A percentile compares a stretch with the other conserved stretches of the same genome.
Conservation (phyloP, 2,888 invertebrate species). For the Malachius bipustulatus region DNA sequence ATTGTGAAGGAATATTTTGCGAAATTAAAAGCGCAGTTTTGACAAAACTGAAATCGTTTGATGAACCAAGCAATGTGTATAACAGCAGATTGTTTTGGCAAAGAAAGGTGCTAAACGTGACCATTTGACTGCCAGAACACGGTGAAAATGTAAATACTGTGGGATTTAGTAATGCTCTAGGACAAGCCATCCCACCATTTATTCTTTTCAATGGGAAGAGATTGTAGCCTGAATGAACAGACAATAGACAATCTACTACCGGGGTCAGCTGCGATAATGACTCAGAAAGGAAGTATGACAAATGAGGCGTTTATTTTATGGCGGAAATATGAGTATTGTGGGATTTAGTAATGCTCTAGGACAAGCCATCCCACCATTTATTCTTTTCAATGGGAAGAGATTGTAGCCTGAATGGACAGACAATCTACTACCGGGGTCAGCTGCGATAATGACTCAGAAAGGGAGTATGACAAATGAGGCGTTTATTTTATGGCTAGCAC, state of each 20-base stretch:
- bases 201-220: constrained; percentile 17
- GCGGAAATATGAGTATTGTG: too few species aligned
- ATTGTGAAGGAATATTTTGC: constrained; percentile 23
- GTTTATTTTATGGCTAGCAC: too few species aligned
- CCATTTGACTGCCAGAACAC: constrained; percentile 22
- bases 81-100: constrained; percentile 17
- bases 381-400: too few species aligned
- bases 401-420: constrained; percentile 16
- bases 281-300: too few species aligned
- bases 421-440: constrained; percentile 14
- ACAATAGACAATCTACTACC: too few species aligned
- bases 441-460: constrained; percentile 18
- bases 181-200: constrained; percentile 22
- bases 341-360: too few species aligned
- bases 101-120: constrained; percentile 20
- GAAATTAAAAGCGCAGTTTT: constrained; percentile 19
- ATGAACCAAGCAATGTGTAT: constrained; percentile 22
- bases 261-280: too few species aligned
- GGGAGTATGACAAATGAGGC: constrained; percentile 16
- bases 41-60: constrained; percentile 16
- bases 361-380: too few species aligned
- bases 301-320: too few species aligned
- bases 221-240: too few species aligned
- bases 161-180: constrained; percentile 20
- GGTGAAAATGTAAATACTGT: constrained; percentile 24